Percentiles rank a stretch among this genome's conserved stretches.
phyloP scores from a whole-genome alignment of 2,113 vertebrate genomes.

The Craseonycteris thonglongyai region DNA sequence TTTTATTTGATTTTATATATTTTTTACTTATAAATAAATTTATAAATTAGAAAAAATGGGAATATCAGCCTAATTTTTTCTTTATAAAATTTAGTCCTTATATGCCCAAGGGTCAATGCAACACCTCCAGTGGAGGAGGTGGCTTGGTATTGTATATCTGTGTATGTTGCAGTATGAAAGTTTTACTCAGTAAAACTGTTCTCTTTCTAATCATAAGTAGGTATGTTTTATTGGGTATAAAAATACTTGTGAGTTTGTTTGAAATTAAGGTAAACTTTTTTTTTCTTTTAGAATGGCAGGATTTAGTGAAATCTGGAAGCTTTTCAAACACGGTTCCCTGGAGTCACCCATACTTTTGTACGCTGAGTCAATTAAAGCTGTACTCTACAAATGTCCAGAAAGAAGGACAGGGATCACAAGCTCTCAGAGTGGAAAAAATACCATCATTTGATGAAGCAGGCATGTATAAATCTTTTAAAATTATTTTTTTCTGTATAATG shows the following conservation, averaged over 20 bases:
- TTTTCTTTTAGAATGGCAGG: conserved; percentile 83
- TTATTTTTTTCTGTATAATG: neutral
- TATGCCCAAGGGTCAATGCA: neutral
- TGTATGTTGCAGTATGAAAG: neutral
- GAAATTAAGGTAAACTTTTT: neutral
- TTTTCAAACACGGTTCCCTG: conserved; percentile 78
- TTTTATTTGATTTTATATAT: neutral
- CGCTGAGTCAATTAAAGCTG: conserved; percentile 82
- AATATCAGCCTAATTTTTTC: neutral
- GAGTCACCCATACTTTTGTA: conserved; percentile 74
- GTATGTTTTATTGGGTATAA: neutral
- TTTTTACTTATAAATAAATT: neutral
- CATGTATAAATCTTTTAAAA: conserved; percentile 31
- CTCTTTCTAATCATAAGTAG: neutral
- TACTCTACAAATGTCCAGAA: conserved; percentile 85
- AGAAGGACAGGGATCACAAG: conserved; percentile 72
- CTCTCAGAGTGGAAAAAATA: conserved; percentile 37
- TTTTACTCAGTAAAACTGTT: neutral
- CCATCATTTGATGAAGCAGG: conserved; percentile 70
- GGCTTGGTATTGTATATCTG: neutral
- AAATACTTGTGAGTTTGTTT: conserved; percentile 12
- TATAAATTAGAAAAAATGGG: neutral
- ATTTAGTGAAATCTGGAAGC: conserved; percentile 73
- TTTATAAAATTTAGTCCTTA: neutral
- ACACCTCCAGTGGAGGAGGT: neutral